Evolutionary conservation across 1,140 invertebrate species (phyloP), one percentile per base, ranked within the genome.

Genomic region (Piezodorus guildinii): DNA sequence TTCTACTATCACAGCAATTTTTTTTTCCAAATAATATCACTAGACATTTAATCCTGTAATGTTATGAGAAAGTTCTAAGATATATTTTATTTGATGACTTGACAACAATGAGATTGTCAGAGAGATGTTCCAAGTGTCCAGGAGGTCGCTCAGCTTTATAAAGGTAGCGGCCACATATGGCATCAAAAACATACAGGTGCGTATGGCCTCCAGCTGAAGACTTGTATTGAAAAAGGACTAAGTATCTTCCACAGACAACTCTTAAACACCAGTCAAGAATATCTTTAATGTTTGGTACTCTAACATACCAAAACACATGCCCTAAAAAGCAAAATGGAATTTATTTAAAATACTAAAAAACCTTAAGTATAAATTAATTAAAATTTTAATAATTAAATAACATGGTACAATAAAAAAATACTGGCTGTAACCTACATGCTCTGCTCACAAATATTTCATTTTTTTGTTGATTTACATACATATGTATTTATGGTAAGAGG

Each of bases 141-240:
- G 52, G 52, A 21, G 52, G 52, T 10, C 52, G 17, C 14, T 56
- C 52, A 23, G 52, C 23, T 25, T 56, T 56, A 25, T 56, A 56
- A 21, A 56, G 17, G 52, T 56, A 56, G 3, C 23, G 19, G 4
- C 52, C 52, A 56, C 23, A 23, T 19, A 23, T 15, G 12, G 23
- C 52, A 56, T 56, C 52, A 56, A 56, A 56, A 10, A 56, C 52
- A 56, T 56, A 56, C 17, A 56, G 14, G 5, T 6, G 17, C 6
- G 14, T 56, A 23, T 56, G 19, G 5, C 15, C 17, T 19, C 19
- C 19, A 23, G 52, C 19, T 10, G 19, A 25, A 8, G 52, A 21
- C 23, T 56, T 56, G 17, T 23, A 56, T 25, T 56, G 52, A 56
- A 56, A 56, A 56, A 56, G 17, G 23, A 56, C 52, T 10, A 56